Evolutionary conservation across 2,113 vertebrate species (phyloP).

Genomic region (Heteronetta atricapilla): DNA sequence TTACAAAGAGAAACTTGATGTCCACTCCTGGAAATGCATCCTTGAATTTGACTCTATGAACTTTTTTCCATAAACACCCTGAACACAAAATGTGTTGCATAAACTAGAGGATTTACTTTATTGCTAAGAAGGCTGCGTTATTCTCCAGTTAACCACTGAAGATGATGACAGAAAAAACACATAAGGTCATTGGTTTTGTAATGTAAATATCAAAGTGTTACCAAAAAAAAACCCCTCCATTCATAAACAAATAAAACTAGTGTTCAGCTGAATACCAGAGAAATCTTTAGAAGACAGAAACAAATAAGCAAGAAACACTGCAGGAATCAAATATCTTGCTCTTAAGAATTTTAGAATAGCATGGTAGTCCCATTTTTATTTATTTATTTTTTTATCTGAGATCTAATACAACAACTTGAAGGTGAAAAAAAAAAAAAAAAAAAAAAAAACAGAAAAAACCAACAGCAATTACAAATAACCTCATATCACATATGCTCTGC

Average conservation of each 20-base stretch:
- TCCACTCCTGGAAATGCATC: not conserved
- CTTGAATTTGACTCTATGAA: not conserved
- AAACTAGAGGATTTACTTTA: not conserved
- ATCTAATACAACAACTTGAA: not conserved
- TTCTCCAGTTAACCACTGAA: not conserved
- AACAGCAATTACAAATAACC: not conserved
- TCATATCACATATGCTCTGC: not conserved
- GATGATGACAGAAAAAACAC: not conserved
- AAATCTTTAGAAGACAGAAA: not conserved
- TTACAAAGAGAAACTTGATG: not conserved
- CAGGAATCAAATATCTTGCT: not conserved
- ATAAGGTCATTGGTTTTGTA: not conserved
- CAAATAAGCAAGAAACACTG: not conserved
- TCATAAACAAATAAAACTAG: not conserved
- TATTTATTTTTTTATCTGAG: not conserved
- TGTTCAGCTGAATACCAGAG: not conserved
- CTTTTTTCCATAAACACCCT: not conserved
- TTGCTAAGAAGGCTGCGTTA: not conserved
- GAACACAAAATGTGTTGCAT: not conserved
- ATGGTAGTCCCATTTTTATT: not conserved
- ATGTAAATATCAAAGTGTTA: not conserved
- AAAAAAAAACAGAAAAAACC: too few species aligned
- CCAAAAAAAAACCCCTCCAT: not conserved
- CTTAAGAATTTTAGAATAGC: not conserved
- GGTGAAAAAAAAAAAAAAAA: not conserved